These are phyloP conservation scores for Phrynosoma platyrhinos DNA, from an alignment of 2,113 vertebrate genomes.

Conservation along the genomic window DNA sequence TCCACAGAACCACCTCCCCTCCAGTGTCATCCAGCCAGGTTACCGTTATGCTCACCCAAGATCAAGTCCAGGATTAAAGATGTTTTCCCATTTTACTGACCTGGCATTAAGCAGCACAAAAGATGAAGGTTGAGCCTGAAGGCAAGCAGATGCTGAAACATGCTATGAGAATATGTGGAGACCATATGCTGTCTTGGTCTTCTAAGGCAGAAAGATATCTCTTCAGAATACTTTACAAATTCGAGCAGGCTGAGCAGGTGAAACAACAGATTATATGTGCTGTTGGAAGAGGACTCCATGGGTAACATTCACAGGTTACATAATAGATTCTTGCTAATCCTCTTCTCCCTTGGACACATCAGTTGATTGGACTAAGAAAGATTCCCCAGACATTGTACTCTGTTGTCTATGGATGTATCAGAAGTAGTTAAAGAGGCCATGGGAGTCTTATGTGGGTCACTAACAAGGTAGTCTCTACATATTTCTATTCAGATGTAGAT, in stretches of 20 bases:
- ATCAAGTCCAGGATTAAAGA: no score
- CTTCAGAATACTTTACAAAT: conserved; percentile 10
- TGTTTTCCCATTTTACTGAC: not conserved
- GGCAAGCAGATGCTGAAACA: not conserved
- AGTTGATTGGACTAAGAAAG: not conserved
- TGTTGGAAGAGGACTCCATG: not conserved
- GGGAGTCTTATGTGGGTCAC: not conserved
- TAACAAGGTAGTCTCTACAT: no score
- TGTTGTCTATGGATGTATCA: not conserved
- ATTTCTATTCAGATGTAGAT: no score
- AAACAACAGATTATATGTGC: not conserved
- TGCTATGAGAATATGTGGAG: not conserved
- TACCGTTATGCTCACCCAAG: no score
- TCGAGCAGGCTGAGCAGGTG: not conserved
- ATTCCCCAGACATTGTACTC: not conserved
- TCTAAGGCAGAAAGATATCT: conserved; percentile 1
- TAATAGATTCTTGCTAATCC: not conserved
- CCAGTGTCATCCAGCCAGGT: no score
- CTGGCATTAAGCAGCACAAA: not conserved
- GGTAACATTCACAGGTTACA: not conserved
- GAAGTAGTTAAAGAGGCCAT: not conserved
- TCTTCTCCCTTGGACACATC: not conserved
- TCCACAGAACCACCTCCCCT: no score
- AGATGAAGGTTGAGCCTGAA: conserved; percentile 1
- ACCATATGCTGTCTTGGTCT: not conserved